phyloP scores from a whole-genome alignment of 2,797 vertebrate genomes.

The Pseudochirops cupreus region DNA sequence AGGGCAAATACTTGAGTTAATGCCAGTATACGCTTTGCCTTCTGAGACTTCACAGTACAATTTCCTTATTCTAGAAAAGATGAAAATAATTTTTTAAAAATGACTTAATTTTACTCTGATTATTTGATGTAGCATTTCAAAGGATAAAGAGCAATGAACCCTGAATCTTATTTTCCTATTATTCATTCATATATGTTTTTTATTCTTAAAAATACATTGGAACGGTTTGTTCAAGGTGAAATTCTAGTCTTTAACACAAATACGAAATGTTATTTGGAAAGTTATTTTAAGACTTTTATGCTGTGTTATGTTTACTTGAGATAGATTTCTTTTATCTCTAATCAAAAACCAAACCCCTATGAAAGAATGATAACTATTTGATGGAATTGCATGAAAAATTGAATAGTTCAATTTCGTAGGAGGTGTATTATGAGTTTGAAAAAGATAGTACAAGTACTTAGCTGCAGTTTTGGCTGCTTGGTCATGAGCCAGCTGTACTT shows the following conservation, averaged over 20 bases:
- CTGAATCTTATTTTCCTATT: conserved; percentile 42
- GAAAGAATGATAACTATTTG: conserved; percentile 74
- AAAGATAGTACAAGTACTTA: conserved; percentile 85
- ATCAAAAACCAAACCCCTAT: conserved; percentile 64
- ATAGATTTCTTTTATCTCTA: conserved; percentile 56
- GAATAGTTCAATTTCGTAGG: conserved; percentile 84
- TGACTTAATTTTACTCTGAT: conserved; percentile 36
- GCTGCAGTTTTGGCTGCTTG: conserved; percentile 85
- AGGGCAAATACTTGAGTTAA: not conserved
- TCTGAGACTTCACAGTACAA: conserved; percentile 36
- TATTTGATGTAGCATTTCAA: conserved; percentile 50
- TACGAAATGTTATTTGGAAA: conserved; percentile 51
- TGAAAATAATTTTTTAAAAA: conserved; percentile 48
- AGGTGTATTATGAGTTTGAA: conserved; percentile 84
- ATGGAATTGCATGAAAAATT: conserved; percentile 81
- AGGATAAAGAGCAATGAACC: conserved; percentile 49
- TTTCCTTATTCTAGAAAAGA: conserved; percentile 29
- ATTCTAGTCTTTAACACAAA: not conserved
- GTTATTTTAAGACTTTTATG: conserved; percentile 45
- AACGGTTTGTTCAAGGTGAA: conserved; percentile 53
- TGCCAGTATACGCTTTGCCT: not conserved
- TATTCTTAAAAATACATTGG: conserved; percentile 37
- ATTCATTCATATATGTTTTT: conserved; percentile 42
- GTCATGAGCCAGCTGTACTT: conserved; percentile 84
- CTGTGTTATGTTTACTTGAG: conserved; percentile 39